Percentiles rank a stretch among this genome's conserved stretches.
phyloP scores from a whole-genome alignment of 1,140 invertebrate genomes.

The Tetramorium alpestre region DNA sequence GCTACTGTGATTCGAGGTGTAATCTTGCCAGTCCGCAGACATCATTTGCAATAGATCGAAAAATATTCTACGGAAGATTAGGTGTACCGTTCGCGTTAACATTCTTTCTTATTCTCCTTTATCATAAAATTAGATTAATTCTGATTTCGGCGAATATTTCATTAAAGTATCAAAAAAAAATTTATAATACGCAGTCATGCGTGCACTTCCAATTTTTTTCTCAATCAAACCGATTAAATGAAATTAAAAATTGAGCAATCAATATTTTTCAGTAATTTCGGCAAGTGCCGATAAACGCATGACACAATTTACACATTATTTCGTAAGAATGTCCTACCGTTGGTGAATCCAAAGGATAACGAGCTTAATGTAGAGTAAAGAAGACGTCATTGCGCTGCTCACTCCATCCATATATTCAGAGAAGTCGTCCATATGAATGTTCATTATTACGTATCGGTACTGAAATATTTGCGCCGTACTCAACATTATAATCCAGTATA shows the following conservation, averaged over 20 bases:
- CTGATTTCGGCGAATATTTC: neutral
- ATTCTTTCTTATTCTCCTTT: neutral
- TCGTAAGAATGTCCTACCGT: neutral
- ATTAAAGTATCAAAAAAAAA: neutral
- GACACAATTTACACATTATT: neutral
- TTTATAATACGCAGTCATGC: neutral
- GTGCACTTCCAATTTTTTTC: neutral
- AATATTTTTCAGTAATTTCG: neutral
- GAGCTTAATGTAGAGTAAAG: slow-evolving; percentile 42
- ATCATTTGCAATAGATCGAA: slow-evolving; percentile 43
- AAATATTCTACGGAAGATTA: slow-evolving; percentile 24
- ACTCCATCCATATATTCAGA: slow-evolving; percentile 31
- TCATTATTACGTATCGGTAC: slow-evolving; percentile 27
- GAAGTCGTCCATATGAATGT: slow-evolving; percentile 41
- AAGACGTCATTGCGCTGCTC: slow-evolving; percentile 14
- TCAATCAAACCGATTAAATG: neutral
- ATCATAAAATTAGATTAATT: neutral
- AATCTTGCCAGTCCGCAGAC: slow-evolving; percentile 27
- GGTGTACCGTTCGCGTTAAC: neutral
- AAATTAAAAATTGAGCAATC: neutral
- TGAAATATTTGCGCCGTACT: slow-evolving; percentile 41
- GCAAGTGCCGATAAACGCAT: neutral
- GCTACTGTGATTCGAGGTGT: neutral
- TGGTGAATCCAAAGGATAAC: slow-evolving; percentile 29
- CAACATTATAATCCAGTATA: slow-evolving; percentile 24